Evolutionary conservation across 2,797 vertebrate genomes (phyloP), one percentile per base, ranked within the genome.

Genomic region (Morus bassanus): DNA sequence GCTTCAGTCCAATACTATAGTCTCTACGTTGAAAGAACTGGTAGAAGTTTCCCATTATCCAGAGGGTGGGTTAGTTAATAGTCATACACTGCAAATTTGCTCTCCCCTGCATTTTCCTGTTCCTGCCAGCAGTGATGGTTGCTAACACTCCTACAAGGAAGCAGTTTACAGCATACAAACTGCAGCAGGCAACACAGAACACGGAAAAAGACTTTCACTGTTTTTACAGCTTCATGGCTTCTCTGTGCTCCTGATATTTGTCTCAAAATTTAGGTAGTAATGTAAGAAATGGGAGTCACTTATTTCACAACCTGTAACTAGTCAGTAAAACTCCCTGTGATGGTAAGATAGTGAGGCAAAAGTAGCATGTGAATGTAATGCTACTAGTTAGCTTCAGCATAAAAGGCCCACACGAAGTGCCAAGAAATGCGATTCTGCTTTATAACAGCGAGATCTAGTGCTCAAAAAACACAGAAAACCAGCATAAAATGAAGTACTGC

Each of bases 131-230:
- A 48, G 25, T 9, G n/a, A 28, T 4, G 9, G 18, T 10, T 54
- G 19, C 33, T 33, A 57, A 35, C 6, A 5, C 7, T 39, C 31
- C 37, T 22, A 28, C 2, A 84, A 51, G 12, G 31, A 37, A 75
- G 27, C 13, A 50, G 10, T 3, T 45, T 11, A 23, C 39, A 64
- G 35, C 50, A 31, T 1, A 50, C 0, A 0, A 73, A 45, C 50
- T 25, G 27, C 43, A 46, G 22, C 0, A 1, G 88, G 43, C 4
- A 73, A 53, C 81, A 41, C 2, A 37, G 19, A 67, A 12, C 4
- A 6, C 9, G 12, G 0, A 0, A 35, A 73, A 59, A 64, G 31
- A 2, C 2, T 1, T 3, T 35, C 18, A 28, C 11, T 2, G 9
- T 33, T 76, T 75, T 43, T 39, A 61, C 13, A 80, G 31, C 13